Percentiles rank a stretch among this genome's conserved stretches.
Evolutionary conservation across 2,888 invertebrate species (phyloP).

Genomic region (Copidosoma aretas): DNA sequence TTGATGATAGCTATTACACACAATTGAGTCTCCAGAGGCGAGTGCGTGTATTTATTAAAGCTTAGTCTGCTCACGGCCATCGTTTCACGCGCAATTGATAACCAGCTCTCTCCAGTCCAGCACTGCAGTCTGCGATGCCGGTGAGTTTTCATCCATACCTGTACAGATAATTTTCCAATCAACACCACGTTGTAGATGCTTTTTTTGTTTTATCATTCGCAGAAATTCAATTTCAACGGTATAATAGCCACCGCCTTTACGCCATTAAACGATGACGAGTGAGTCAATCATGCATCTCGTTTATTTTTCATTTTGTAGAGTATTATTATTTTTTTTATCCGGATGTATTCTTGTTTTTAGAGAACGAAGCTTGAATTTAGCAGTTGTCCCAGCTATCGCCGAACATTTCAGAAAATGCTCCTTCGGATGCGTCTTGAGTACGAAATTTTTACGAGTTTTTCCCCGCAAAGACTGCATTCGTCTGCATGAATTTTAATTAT

Average conservation of each 20-base stretch:
- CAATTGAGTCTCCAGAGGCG: too few relatives aligned
- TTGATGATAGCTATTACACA: too few relatives aligned
- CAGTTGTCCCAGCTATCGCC: background rate
- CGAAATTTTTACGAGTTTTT: background rate
- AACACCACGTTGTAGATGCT: background rate
- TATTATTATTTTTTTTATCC: background rate
- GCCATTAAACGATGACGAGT: slow-evolving; percentile 70
- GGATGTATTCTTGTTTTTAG: background rate
- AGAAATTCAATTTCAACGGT: background rate
- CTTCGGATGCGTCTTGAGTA: background rate
- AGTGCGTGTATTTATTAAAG: too few relatives aligned
- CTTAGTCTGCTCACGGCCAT: background rate
- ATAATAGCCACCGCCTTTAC: slow-evolving; percentile 68
- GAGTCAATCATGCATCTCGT: slow-evolving; percentile 17
- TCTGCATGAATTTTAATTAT: background rate
- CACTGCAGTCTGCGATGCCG: background rate
- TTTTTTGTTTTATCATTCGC: background rate
- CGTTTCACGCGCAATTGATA: background rate
- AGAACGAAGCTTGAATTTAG: background rate
- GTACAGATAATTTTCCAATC: background rate
- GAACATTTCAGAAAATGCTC: background rate
- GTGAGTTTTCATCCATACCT: background rate
- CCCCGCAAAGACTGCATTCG: background rate
- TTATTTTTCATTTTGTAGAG: background rate
- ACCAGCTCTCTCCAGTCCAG: background rate